A percentile compares a stretch with the other conserved stretches of the same genome.
Conservation (phyloP, 2,113 vertebrate genomes). For the Ciconia stormi region DNA sequence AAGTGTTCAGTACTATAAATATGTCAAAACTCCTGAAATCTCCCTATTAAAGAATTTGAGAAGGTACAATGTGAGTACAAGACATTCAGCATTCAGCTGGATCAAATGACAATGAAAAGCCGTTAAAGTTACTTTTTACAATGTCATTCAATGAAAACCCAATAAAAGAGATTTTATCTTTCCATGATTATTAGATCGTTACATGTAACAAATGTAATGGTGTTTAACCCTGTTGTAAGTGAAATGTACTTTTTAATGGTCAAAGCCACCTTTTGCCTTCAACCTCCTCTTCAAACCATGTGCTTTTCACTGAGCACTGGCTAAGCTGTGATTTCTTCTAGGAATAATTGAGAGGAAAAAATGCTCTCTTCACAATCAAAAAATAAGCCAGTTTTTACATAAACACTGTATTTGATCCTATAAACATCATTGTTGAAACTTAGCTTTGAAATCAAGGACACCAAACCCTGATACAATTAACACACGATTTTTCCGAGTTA, state of each 20-base stretch:
- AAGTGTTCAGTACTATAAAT: neutral
- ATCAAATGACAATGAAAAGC: neutral
- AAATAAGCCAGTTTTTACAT: neutral
- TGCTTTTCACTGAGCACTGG: neutral
- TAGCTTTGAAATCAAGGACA: neutral
- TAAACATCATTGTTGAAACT: neutral
- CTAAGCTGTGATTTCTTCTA: neutral
- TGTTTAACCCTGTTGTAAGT: neutral
- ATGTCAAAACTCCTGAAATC: neutral
- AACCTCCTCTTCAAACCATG: neutral
- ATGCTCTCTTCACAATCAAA: neutral
- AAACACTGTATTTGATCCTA: neutral
- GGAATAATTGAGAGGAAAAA: neutral
- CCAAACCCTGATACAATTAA: neutral
- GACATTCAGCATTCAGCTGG: neutral
- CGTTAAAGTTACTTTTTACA: neutral
- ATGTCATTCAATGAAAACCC: neutral
- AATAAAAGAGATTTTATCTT: neutral
- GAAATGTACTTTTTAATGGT: neutral
- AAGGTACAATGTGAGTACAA: neutral
- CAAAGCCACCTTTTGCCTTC: neutral
- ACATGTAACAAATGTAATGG: neutral
- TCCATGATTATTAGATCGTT: neutral
- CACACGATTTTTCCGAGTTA: neutral
- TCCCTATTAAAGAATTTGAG: neutral